These are phyloP conservation scores for Zonitis immaculata DNA, from an alignment of 2,888 invertebrate species.

Conservation along the genomic window DNA sequence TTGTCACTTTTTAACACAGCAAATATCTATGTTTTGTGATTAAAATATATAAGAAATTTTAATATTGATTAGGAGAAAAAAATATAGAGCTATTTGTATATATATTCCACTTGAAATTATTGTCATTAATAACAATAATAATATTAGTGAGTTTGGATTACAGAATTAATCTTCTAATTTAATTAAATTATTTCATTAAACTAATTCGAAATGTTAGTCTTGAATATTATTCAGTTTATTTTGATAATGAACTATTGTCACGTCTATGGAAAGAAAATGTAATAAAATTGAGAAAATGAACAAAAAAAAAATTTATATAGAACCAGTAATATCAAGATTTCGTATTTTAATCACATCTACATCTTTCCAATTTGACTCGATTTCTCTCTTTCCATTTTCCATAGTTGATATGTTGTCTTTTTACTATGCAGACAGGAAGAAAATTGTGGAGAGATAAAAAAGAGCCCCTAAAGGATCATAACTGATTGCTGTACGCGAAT, in stretches of 20 bases:
- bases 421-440: too few relatives aligned
- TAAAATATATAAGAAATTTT: background rate
- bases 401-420: too few relatives aligned
- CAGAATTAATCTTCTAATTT: too few relatives aligned
- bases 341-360: conserved; percentile 30
- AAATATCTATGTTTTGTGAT: background rate
- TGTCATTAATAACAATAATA: background rate
- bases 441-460: too few relatives aligned
- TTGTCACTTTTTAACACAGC: background rate
- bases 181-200: conserved; percentile 28
- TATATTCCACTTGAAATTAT: background rate
- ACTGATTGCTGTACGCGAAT: too few relatives aligned
- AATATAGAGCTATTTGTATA: background rate
- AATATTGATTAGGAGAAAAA: too few relatives aligned
- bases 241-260: conserved; percentile 30
- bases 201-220: conserved; percentile 16
- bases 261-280: too few relatives aligned
- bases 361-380: conserved; percentile 23
- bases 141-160: too few relatives aligned
- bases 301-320: background rate
- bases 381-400: too few relatives aligned
- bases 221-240: conserved; percentile 17
- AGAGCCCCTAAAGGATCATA: too few relatives aligned
- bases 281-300: conserved; percentile 8
- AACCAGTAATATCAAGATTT: conserved; percentile 17